phyloP scores from a whole-genome alignment of 2,888 invertebrate genomes.

The Calliphora vomitoria region DNA sequence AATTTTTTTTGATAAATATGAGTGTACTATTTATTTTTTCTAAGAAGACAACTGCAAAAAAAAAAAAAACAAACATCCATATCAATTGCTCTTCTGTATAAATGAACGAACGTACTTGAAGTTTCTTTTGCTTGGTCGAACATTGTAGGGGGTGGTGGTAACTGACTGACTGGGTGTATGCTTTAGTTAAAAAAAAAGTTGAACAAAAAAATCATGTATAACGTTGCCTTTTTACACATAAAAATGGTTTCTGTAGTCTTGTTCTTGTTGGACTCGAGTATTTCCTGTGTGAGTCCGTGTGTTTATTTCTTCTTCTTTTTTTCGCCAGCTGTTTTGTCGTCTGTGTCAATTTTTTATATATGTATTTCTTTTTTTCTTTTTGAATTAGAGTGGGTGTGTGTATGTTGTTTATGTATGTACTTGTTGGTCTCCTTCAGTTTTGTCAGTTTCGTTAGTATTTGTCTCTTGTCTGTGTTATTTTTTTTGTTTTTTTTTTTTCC shows the following conservation, averaged over 20 bases:
- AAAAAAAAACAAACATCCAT: constrained; percentile 20
- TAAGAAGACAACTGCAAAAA: constrained; percentile 37
- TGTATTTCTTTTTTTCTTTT: not conserved
- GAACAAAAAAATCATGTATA: not conserved
- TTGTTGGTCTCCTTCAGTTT: constrained; percentile 70
- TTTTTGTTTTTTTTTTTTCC: constrained; percentile 43
- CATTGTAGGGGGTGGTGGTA: not conserved
- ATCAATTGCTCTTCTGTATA: constrained; percentile 42
- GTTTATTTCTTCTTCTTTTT: constrained; percentile 37
- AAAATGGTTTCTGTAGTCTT: constrained; percentile 58
- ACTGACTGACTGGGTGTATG: constrained; percentile 45
- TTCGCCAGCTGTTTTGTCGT: constrained; percentile 54
- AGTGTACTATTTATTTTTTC: constrained; percentile 39
- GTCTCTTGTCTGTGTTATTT: constrained; percentile 75
- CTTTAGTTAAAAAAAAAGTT: not conserved
- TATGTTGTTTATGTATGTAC: constrained; percentile 29
- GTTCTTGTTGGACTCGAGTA: constrained; percentile 36
- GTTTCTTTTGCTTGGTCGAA: constrained; percentile 11
- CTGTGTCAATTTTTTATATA: constrained; percentile 60
- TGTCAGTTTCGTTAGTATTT: constrained; percentile 75
- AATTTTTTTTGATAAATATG: not conserved
- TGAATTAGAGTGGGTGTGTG: constrained; percentile 25
- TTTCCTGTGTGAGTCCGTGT: constrained; percentile 40
- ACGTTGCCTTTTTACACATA: constrained; percentile 38
- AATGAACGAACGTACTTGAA: constrained; percentile 37